Evolutionary conservation across 1,140 invertebrate species (phyloP), one percentile per base, ranked within the genome.

Genomic region (Drosophila lacteicornis): DNA sequence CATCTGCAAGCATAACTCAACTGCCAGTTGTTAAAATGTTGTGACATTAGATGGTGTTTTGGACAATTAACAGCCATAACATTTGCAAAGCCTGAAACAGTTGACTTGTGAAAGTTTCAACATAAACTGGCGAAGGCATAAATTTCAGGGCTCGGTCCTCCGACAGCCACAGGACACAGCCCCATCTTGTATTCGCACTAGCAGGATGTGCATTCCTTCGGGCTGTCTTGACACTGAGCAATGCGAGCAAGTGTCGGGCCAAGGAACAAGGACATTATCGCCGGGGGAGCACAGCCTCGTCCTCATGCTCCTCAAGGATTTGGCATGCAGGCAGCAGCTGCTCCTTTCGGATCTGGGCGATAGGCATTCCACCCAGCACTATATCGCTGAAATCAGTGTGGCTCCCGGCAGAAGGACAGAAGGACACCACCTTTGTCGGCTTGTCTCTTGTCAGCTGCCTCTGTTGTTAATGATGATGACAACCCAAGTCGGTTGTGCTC

Each of bases 391-490:
- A 51, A 73, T 73, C 67, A 71, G 55, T 70, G 66, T 53, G 38
- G 47, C 61, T 67, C 30, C 46, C 38, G 12, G 27, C 27, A 8
- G 33, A 42, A 22, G 30, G 46, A 47, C 36, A 36, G 22, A 25
- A 25, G 22, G 46, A 47, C 36, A 36, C 68, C 66, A 73, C 51
- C 53, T 73, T 70, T 71, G 43, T 73, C 27, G 43, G 33, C 51
- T 58, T 47, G 38, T 30, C 42, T 9, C 40, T 63, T 43, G 27
- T 61, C 57, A 30, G 33, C 50, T 40, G 67, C 51, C 51, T 55
- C 33, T 55, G 33, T 73, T 71, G 45, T 71, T 73, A 73, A 73
- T 73, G 55, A 70, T 73, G 69, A 73, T 60, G 69, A 73, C 69
- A 73, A 73, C 43, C 36, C 42, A 59, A 59, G 69, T 73, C 57